Evolutionary conservation across 2,797 vertebrate genomes (phyloP), one percentile per base, ranked within the genome.

Genomic region (Helicolenus hilgendorfi): DNA sequence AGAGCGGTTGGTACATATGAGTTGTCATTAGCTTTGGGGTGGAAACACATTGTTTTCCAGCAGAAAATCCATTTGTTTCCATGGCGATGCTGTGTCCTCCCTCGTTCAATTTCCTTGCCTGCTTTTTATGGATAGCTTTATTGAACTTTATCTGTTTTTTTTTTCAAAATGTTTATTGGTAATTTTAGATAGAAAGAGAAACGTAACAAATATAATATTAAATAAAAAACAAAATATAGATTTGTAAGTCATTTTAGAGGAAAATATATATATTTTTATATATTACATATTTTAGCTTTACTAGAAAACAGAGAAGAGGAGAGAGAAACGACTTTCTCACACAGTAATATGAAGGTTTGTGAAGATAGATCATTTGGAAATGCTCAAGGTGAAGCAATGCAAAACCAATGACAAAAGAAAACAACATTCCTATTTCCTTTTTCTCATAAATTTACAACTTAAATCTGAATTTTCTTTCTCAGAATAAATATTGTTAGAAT

Each of bases 41-140:
- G 87, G 87, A 94, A 94, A 95, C 79, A 88, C 88, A 90, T 88
- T 87, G 90, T 91, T 91, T 92, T 94, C 83, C 72, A 64, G 31
- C 62, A 91, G 85, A 90, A 95, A 94, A 94, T 86, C 89, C 59
- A 92, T 96, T 96, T 93, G 89, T 95, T 95, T 89, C 94, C 90
- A 94, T 95, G 91, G 92, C 20, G 65, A 95, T 67, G 33, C 80
- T 82, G 35, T 83, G 31, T 81, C 84, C 70, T 89, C 75, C 78
- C 77, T 77, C 81, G 49, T 94, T 85, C 89, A 91, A 92, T 95
- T 94, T 95, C 80, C 92, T 91, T 77, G 77, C 68, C 88, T 84
- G 87, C 91, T 94, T 94, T 95, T 94, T 94, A 94, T 94, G 88
- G 90, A 92, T 92, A 79, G 85, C 70, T 93, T 94, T 93, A 94